Base-by-base conservation (phyloP, 2,113 vertebrate genomes). In the Epinephelus lanceolatus region DNA sequence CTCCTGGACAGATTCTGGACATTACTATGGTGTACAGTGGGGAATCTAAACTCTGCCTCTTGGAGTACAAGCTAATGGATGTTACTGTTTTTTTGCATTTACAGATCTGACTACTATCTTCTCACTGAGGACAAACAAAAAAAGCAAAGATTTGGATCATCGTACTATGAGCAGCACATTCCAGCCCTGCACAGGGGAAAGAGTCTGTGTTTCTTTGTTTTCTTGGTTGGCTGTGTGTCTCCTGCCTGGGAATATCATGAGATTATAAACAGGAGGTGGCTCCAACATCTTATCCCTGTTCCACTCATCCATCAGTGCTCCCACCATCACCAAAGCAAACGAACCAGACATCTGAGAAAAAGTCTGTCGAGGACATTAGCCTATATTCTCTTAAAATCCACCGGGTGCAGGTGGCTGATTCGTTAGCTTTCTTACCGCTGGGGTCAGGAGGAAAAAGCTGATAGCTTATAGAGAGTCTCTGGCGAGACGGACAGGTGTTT, bases 231-330 rank as follows among this genome's bases (percentile, higher is more conserved):
- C 78, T 63, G 63, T 23, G 68, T 85, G 76, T 71, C 78, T 86
- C 69, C 83, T 87, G 86, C 55, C 75, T 88, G 83, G 92, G 89
- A 94, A 93, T 91, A 86, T 81, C 73, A 73, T 65, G 76, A 83
- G 52, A 90, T 87, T 80, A 79, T 91, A 93, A 94, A 92, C 85
- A 93, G 86, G 89, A 86, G 88, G 90, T 81, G 76, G 69, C 86
- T 85, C 84, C 19, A 56, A 90, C 82, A 89, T 88, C 71, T 78
- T 63, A 86, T 88, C 72, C 67, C 67, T 79, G 59, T 84, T 87
- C 67, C 61, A 71, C 73, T 86, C 86, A 83, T 82, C 76, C 61
- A 77, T 86, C 78, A 88, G 59, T 7, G 63, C 80, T 80, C 71
- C 59, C 61, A 78, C 66, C 73, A 57, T 79, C 57, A 79, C 62